Base-by-base conservation (phyloP, 2,888 invertebrate genomes). In the Chironomus riparius region DNA sequence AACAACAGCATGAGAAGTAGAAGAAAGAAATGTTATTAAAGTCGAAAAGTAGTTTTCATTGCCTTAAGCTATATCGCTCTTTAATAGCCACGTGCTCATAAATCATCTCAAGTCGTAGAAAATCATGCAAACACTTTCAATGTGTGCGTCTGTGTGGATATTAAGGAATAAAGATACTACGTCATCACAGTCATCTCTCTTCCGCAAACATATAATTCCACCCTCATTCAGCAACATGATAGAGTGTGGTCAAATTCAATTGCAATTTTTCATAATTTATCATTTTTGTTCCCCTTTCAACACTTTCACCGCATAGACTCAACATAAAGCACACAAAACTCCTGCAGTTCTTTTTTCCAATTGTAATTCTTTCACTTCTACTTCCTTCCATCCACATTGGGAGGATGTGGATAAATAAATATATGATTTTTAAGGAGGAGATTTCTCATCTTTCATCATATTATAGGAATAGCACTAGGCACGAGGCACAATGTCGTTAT, bases 251-350 rank as follows among this genome's bases (percentile, higher is more conserved):
- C 73, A 73, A 73, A 73, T 73, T 65, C 73, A 73, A 73, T 73
- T 73, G 73, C 73, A 73, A 73, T 73, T 73, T 65, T 62, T 73
- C 65, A 73, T 73, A 73, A 73, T 73, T 73, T 73, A 73, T 73
- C 65, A 62, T 73, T 62, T 65, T 28, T 24, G n/a, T 56, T 13
- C 21, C 71, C 62, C 73, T 73, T 18, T 50, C 15, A 50, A 71
- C 71, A 71, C 71, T 50, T 56, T 13, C 28, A n/a, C 22, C 38
- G 2, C 50, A 13, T 13, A 50, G 2, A n/a, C 6, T 15, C 56
- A 18, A 18, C 56, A 18, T 56, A 18, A 7, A 38, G 10, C 38
- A 38, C 38, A 38, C 38, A 38, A 38, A 38, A 38, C 38, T 38
- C 38, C 56, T 56, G 56, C 56, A 7, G 15, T 56, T 56, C 56